Percentiles rank a stretch among this genome's conserved stretches.
These are phyloP conservation scores for Haliclona indistincta DNA, from an alignment of 37 sponge, comb jelly and placozoan species.

Conservation along the genomic window DNA sequence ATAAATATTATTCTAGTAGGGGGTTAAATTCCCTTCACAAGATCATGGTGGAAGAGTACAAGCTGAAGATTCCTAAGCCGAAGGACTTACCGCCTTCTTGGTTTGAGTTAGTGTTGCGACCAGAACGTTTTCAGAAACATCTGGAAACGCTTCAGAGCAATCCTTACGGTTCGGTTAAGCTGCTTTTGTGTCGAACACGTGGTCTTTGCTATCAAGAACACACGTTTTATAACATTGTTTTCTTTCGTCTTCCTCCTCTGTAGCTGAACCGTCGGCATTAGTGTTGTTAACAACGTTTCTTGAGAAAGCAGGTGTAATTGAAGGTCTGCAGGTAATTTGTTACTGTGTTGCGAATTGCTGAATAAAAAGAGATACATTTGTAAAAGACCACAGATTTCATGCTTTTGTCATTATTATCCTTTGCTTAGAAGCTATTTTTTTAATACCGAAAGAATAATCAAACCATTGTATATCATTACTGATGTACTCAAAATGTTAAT, in stretches of 20 bases:
- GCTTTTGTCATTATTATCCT: too few species aligned
- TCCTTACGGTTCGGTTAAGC: constrained; percentile 30
- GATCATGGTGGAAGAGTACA: constrained; percentile 22
- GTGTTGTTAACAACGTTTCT: constrained; percentile 72
- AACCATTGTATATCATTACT: too few species aligned
- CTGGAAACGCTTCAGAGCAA: constrained; percentile 34
- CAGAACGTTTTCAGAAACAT: constrained; percentile 62
- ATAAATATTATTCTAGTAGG: neutral
- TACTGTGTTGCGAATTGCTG: too few species aligned
- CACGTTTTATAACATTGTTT: neutral
- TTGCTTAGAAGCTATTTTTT: too few species aligned
- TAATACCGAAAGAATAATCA: too few species aligned
- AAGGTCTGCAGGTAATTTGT: constrained; percentile 52
- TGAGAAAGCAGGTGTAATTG: constrained; percentile 62
- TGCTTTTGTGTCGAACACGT: too few species aligned
- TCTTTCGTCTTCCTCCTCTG: neutral
- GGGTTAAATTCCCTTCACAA: neutral
- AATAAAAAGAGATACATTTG: neutral
- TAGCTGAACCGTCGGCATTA: constrained; percentile 64
- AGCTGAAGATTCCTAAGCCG: constrained; percentile 48
- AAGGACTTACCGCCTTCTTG: constrained; percentile 72
- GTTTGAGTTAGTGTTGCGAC: constrained; percentile 70
- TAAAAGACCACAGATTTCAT: neutral
- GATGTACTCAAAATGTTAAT: too few species aligned
- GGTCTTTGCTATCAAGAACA: neutral